Percentiles rank a stretch among this genome's conserved stretches.
These are phyloP conservation scores for Trissonchulus sp. DNA, from an alignment of 2,888 invertebrate genomes.

Conservation along the genomic window DNA sequence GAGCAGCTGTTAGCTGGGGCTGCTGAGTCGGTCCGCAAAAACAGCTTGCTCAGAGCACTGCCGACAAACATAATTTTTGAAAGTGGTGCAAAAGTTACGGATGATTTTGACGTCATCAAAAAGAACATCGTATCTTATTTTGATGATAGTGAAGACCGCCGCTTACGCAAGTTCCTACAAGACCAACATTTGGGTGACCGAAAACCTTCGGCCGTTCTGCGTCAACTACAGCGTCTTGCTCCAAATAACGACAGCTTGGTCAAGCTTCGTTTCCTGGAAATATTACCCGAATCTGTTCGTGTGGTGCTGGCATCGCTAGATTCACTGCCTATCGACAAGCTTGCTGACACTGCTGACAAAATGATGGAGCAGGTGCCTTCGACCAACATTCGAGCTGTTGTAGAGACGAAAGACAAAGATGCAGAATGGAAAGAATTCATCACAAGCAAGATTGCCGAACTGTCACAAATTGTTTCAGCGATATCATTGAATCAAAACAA, in stretches of 20 bases:
- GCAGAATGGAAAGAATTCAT: too few relatives aligned
- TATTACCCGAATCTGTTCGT: conserved; percentile 12
- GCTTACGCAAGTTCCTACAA: conserved; percentile 8
- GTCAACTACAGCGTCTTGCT: conserved; percentile 2
- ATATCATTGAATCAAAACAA: neutral
- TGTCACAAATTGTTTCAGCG: neutral
- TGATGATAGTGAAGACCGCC: conserved; percentile 12
- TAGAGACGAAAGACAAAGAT: too few relatives aligned
- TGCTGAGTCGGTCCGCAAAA: neutral
- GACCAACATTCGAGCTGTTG: neutral
- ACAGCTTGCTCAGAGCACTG: neutral
- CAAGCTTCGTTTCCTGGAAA: conserved; percentile 17
- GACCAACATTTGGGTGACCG: conserved; percentile 19
- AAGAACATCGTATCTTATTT: conserved; percentile 5
- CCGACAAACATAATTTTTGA: neutral
- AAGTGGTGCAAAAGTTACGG: conserved; percentile 1
- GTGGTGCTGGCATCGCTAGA: conserved; percentile 3
- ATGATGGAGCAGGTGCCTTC: conserved; percentile 16
- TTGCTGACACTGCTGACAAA: conserved; percentile 21
- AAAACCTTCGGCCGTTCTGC: conserved; percentile 4
- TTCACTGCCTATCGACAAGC: neutral
- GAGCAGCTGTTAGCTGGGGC: conserved; percentile 5
- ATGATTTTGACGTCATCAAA: neutral
- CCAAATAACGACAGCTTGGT: conserved; percentile 8
- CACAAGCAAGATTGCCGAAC: too few relatives aligned